A percentile compares a stretch with the other conserved stretches of the same genome.
Evolutionary conservation across 1,140 invertebrate species (phyloP).

Genomic region (Trachelipus rathkii): DNA sequence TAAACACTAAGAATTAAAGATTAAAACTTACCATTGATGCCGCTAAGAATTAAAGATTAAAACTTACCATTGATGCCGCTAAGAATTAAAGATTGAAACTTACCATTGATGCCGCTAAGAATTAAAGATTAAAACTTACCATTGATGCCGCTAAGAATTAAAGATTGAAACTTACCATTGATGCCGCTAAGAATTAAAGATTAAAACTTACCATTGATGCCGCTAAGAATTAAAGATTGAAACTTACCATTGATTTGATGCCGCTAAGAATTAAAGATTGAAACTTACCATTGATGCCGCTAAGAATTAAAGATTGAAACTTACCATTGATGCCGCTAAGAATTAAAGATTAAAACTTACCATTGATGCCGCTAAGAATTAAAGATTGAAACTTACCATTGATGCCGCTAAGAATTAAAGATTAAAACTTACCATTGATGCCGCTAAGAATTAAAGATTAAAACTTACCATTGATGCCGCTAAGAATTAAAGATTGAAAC

Average conservation of each 20-base stretch:
- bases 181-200: too few species aligned
- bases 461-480: too few species aligned
- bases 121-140: too few species aligned
- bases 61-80: too few species aligned
- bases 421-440: conserved; percentile 58
- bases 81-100: background rate
- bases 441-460: too few species aligned
- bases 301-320: too few species aligned
- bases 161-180: conserved; percentile 54
- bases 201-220: too few species aligned
- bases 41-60: too few species aligned
- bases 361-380: conserved; percentile 75
- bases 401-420: background rate
- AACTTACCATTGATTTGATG: conserved; percentile 58
- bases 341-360: conserved; percentile 2
- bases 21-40: conserved; percentile 59
- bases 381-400: too few species aligned
- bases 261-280: background rate
- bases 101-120: conserved; percentile 68
- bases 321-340: background rate
- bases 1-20: background rate
- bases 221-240: background rate
- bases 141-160: background rate
- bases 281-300: conserved; percentile 63
- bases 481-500: background rate